Base-by-base conservation (phyloP, 2,113 vertebrate species). In the Neofelis nebulosa region DNA sequence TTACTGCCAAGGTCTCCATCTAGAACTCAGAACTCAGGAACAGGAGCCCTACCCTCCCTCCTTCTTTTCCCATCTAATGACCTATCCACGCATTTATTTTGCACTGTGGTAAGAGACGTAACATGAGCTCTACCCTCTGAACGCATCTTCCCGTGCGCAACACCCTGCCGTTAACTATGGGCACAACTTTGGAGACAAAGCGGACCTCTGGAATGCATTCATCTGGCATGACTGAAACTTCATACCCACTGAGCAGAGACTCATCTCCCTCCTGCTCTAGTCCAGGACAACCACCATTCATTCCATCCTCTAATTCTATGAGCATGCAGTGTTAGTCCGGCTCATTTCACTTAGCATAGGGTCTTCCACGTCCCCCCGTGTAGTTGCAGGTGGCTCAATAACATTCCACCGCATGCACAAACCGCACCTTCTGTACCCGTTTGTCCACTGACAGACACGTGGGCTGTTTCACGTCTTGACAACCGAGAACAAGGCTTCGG, bases 331-430 rank as follows among this genome's bases (percentile, higher is more conserved):
- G 2, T 45, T 6, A 12, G 52, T 50, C 76, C 16, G 45, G 86
- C 57, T 38, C 33, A 1, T 33, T 63, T 33, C 76, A 25, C 15
- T 7, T 7, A n/a, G 45, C n/a, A 5, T 19, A 2, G 12, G 0
- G 21, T 41, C 78, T 18, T 83, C 45, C 19, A 1, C 21, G 29
- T 9, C 41, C 21, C 6, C 27, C n/a, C 69, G 1, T 10, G 27
- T 10, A 21, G 19, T 7, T 52, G 50, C 25, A 11, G 2, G 10
- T 2, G 18, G 50, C 19, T 19, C 65, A 41, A 2, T 6, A 27
- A 27, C 0, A 29, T 15, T 5, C 31, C 11, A 0, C 13, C 0
- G 1, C 15, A 0, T 8, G 4, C 10, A 16, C 25, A 10, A 1
- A 48, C 41, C 29, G 33, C 21, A 23, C 41, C 18, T 76, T 25